phyloP scores from a whole-genome alignment of 92 coral and sea anemone species.

The Palythoa grandis region DNA sequence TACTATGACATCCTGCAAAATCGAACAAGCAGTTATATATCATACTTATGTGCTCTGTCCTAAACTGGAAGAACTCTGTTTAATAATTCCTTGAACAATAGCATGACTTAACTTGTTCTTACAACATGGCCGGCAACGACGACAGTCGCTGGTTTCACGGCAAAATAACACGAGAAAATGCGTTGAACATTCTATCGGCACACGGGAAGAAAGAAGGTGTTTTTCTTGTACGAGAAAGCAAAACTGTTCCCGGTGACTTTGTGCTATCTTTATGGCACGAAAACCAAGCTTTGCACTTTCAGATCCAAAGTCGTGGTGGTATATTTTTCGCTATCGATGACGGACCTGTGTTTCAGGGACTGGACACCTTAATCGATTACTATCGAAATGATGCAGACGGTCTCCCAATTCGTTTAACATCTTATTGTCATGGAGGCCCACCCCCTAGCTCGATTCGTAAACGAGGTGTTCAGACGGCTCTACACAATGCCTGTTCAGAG shows the following conservation, averaged over 20 bases:
- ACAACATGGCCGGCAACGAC: slow-evolving; percentile 46
- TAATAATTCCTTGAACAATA: not conserved
- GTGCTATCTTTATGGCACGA: slow-evolving; percentile 92
- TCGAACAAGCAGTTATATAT: not conserved
- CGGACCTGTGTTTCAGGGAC: slow-evolving; percentile 92
- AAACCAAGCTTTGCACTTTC: slow-evolving; percentile 93
- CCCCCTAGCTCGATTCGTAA: slow-evolving; percentile 93
- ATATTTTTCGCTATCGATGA: slow-evolving; percentile 90
- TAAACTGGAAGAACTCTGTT: slow-evolving; percentile 1
- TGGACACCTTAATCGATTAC: slow-evolving; percentile 87
- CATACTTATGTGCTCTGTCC: not conserved
- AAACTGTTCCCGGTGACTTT: slow-evolving; percentile 81
- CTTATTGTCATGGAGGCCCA: slow-evolving; percentile 77
- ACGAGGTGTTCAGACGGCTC: slow-evolving; percentile 74
- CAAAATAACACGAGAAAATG: slow-evolving; percentile 87
- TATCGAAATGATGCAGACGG: slow-evolving; percentile 94
- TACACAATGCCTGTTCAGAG: slow-evolving; percentile 81
- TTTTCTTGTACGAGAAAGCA: slow-evolving; percentile 94
- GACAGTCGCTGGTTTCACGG: slow-evolving; percentile 94
- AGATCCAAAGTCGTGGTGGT: slow-evolving; percentile 91
- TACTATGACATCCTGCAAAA: slow-evolving; percentile 28
- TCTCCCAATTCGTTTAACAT: slow-evolving; percentile 75
- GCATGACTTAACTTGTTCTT: slow-evolving; percentile 32
- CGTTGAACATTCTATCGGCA: slow-evolving; percentile 75
- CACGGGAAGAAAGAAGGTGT: slow-evolving; percentile 90